Base-by-base conservation (phyloP, 1,140 invertebrate genomes). In the Lordiphosa mommai region DNA sequence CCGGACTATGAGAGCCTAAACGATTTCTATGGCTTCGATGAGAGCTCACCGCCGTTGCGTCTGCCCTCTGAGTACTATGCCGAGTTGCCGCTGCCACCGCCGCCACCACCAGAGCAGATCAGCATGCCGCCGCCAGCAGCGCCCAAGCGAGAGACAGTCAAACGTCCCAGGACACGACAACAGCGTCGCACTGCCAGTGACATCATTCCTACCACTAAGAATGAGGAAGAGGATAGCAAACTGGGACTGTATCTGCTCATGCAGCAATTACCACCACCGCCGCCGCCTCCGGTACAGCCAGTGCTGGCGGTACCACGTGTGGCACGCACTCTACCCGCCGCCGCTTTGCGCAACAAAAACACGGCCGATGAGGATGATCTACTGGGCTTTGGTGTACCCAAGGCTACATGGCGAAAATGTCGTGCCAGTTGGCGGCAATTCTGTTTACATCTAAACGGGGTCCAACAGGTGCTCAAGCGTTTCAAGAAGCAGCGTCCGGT, bases 341-440 rank as follows among this genome's bases (percentile, higher is more conserved):
- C 30, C 2, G 13, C 8, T 0, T 40, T 33, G 14, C 43, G 7
- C 2, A 27, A 5, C 29, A 0, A 38, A 27, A n/a, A n/a, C n/a
- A 7, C 46, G 0, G 5, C 12, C 40, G 13, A 17, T 0, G 27
- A 36, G 9, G 65, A 64, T 2, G 37, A 50, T 32, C 23, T 64
- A 0, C 1, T 1, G 1, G 79, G 79, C n/a, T 85, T 79, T 16
- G 10, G 4, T 4, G 70, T 61, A 30, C 10, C 27, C 4, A 13
- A 33, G 4, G 4, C 6, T 0, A 9, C 32, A 3, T 61, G 61
- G 73, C 46, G 51, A 0, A 85, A 71, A 16, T 40, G 73, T 1
- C 56, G 73, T 3, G 73, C 61, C 14, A 84, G 79, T 38, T 86
- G 74, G 61, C 59, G 79, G 2, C 61, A 80, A 3, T 85, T 79